phyloP scores from a whole-genome alignment of 2,888 invertebrate species.

The Macrophya annulata region DNA sequence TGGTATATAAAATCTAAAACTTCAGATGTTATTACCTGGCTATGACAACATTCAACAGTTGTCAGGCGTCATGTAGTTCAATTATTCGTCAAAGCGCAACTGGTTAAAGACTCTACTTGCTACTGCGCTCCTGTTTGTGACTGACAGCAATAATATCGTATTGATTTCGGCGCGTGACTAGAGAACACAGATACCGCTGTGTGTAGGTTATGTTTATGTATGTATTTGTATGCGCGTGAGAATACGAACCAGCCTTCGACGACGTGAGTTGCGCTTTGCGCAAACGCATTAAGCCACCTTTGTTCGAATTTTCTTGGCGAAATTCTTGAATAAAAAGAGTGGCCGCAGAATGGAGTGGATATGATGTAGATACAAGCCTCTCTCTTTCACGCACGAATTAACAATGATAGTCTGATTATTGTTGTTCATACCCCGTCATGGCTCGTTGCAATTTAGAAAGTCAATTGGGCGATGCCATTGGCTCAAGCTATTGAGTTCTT shows the following conservation, averaged over 20 bases:
- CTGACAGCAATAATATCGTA: not conserved
- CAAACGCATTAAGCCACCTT: not conserved
- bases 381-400: constrained; percentile 22
- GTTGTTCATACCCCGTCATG: not conserved
- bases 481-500: not conserved
- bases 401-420: not conserved
- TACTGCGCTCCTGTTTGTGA: not conserved
- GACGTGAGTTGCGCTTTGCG: constrained; percentile 17
- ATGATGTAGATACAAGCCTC: not conserved
- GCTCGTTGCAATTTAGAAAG: not conserved
- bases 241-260: constrained; percentile 29
- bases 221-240: not conserved
- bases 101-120: not conserved
- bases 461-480: not conserved
- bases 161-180: constrained; percentile 11
- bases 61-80: not conserved
- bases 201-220: not conserved
- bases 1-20: not conserved
- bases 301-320: not conserved
- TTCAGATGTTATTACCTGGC: not conserved
- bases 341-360: not conserved
- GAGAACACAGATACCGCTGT: not conserved
- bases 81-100: constrained; percentile 8
- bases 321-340: not conserved
- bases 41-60: constrained; percentile 34